Evolutionary conservation across 2,113 vertebrate genomes (phyloP).

Genomic region (Channa argus): DNA sequence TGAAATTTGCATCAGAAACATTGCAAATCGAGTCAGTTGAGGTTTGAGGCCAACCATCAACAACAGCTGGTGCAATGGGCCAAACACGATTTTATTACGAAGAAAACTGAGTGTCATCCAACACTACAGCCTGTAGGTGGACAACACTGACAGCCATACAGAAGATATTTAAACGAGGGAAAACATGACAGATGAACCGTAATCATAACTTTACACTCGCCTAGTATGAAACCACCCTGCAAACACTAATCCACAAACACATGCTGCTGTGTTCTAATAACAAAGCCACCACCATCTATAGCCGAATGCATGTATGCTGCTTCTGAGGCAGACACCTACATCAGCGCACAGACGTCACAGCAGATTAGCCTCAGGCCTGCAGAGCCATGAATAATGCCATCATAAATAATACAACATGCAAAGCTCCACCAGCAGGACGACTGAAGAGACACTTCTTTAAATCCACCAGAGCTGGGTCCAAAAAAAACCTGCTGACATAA

Average conservation of each 20-base stretch:
- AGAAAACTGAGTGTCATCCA: slow-evolving; percentile 1
- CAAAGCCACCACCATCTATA: slow-evolving; percentile 30
- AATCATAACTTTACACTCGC: slow-evolving; percentile 30
- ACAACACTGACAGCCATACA: slow-evolving; percentile 13
- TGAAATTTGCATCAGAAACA: slow-evolving; percentile 11
- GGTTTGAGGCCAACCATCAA: neutral
- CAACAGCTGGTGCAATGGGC: neutral
- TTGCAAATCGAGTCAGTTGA: neutral
- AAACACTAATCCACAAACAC: slow-evolving; percentile 45
- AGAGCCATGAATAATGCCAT: slow-evolving; percentile 45
- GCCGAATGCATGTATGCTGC: neutral
- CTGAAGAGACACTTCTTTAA: neutral
- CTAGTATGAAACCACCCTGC: slow-evolving; percentile 15
- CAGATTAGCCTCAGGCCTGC: slow-evolving; percentile 43
- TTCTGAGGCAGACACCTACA: slow-evolving; percentile 34
- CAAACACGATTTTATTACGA: neutral
- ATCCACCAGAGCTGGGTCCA: neutral
- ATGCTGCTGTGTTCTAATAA: slow-evolving; percentile 21
- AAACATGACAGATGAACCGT: slow-evolving; percentile 22
- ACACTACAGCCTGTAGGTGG: slow-evolving; percentile 9
- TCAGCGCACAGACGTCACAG: slow-evolving; percentile 23
- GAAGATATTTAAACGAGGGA: neutral
- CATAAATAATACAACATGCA: slow-evolving; percentile 63
- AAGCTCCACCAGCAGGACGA: slow-evolving; percentile 36
- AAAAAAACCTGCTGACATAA: slow-evolving; percentile 3